Evolutionary conservation across 2,888 invertebrate species (phyloP).

Genomic region (Andricus quercusramuli): DNA sequence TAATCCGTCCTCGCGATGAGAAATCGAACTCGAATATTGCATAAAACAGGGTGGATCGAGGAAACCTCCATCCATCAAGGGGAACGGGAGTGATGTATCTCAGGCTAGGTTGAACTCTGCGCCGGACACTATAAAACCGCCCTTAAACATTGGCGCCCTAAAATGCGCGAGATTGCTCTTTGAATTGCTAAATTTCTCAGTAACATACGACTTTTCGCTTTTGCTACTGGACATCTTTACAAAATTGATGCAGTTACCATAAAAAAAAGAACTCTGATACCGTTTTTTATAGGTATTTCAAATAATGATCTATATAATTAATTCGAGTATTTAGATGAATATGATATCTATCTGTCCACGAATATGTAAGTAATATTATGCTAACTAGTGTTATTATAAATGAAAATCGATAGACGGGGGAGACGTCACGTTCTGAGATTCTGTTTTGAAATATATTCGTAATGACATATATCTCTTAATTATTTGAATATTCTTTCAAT

Average conservation of each 20-base stretch:
- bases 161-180: conserved; percentile 63
- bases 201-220: conserved; percentile 42
- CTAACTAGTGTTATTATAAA: too few species aligned
- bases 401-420: too few species aligned
- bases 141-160: conserved; percentile 71
- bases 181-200: conserved; percentile 61
- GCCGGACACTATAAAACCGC: conserved; percentile 75
- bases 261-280: not conserved
- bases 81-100: conserved; percentile 71
- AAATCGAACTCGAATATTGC: conserved; percentile 62
- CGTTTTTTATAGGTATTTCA: too few species aligned
- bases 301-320: too few species aligned
- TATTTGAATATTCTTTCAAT: too few species aligned
- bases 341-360: too few species aligned
- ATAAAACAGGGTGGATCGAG: conserved; percentile 57
- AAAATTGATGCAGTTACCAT: not conserved
- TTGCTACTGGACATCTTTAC: conserved; percentile 19
- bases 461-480: too few species aligned
- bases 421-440: too few species aligned
- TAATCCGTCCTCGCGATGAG: conserved; percentile 63
- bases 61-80: conserved; percentile 67
- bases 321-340: too few species aligned
- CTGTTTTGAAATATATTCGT: too few species aligned
- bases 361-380: too few species aligned
- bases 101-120: conserved; percentile 72